These are phyloP conservation scores for Meiosimyza decipiens DNA, from an alignment of 2,888 invertebrate species.

Conservation along the genomic window DNA sequence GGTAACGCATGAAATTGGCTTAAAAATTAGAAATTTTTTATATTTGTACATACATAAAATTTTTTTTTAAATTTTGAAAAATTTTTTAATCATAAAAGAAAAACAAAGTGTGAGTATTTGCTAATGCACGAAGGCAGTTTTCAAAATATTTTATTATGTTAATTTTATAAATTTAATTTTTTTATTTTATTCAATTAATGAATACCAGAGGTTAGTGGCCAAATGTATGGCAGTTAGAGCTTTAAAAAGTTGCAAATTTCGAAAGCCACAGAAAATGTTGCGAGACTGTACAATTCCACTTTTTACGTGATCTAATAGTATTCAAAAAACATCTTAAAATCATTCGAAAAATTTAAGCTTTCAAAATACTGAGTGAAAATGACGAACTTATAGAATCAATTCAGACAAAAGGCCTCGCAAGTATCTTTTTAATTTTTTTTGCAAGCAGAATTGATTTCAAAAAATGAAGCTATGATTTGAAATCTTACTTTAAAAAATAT, in stretches of 20 bases:
- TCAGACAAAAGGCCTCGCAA: no score
- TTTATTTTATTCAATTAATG: conserved; percentile 2
- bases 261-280: no score
- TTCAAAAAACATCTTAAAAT: no score
- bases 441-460: no score
- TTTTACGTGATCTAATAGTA: no score
- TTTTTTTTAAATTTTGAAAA: conserved; percentile 1
- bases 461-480: no score
- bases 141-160: conserved; percentile 42
- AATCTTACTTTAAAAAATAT: no score
- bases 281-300: no score
- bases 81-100: not conserved
- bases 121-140: conserved; percentile 42
- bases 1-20: conserved; percentile 8
- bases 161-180: conserved; percentile 4
- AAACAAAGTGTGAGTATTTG: conserved; percentile 27
- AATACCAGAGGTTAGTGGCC: not conserved
- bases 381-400: no score
- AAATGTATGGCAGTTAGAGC: conserved; percentile 16
- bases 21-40: conserved; percentile 7
- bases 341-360: no score
- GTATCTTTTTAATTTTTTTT: no score
- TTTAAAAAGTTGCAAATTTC: not conserved
- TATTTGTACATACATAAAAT: not conserved
- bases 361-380: no score